Conservation (phyloP, 1,140 invertebrate genomes). For the Chrysopa pallens region DNA sequence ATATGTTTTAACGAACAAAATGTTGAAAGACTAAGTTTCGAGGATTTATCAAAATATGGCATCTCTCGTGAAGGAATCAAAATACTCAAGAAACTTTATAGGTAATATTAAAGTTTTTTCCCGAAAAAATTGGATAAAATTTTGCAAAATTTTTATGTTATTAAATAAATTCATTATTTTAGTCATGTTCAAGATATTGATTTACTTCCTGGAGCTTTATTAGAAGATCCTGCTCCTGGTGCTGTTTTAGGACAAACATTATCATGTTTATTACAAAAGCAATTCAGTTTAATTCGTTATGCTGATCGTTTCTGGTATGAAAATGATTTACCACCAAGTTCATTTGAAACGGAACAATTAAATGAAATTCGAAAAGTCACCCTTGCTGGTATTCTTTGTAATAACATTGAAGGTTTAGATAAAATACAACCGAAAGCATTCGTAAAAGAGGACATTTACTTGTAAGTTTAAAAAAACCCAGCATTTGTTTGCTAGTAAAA, state of each 20-base stretch:
- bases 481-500: not conserved
- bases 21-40: conserved; percentile 31
- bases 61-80: conserved; percentile 34
- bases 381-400: conserved; percentile 67
- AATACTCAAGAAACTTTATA: conserved; percentile 44
- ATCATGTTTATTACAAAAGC: conserved; percentile 61
- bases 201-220: conserved; percentile 63
- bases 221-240: conserved; percentile 63
- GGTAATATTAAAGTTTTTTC: conserved; percentile 16
- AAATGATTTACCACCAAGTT: conserved; percentile 81
- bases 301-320: conserved; percentile 92
- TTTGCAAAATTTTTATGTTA: not conserved
- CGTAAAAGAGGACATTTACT: conserved; percentile 67
- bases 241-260: conserved; percentile 74
- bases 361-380: conserved; percentile 69
- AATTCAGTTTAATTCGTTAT: conserved; percentile 60
- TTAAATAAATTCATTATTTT: conserved; percentile 7
- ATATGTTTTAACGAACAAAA: conserved; percentile 40
- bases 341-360: conserved; percentile 65
- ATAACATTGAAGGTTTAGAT: conserved; percentile 46
- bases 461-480: conserved; percentile 35
- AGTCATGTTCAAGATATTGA: conserved; percentile 69
- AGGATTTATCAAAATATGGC: conserved; percentile 39
- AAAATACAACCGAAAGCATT: conserved; percentile 71
- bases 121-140: conserved; percentile 1